phyloP scores from a whole-genome alignment of 2,113 vertebrate species.

The Tyrannus savana region DNA sequence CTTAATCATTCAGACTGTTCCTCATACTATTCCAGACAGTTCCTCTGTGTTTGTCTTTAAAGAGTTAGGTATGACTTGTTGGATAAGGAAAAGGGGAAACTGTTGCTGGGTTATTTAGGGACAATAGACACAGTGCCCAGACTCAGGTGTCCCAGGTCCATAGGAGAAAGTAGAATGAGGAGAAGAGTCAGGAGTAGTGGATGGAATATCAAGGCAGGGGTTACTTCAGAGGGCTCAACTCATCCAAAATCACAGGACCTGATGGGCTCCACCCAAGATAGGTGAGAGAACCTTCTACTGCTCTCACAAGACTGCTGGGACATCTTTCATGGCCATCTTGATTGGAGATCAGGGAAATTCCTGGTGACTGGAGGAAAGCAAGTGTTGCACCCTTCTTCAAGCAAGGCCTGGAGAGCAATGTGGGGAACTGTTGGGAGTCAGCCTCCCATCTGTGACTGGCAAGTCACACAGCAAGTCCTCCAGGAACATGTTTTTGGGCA shows the following conservation, averaged over 20 bases:
- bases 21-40: neutral
- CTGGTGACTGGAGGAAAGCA: neutral
- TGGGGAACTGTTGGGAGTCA: neutral
- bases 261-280: neutral
- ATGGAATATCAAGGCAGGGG: fast-evolving
- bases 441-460: fast-evolving
- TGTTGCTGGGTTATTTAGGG: neutral
- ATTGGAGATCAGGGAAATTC: neutral
- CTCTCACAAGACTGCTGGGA: neutral
- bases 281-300: neutral
- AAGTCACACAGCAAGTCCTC: fast-evolving
- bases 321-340: neutral
- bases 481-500: neutral
- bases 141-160: neutral
- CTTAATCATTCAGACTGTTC: neutral
- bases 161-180: neutral
- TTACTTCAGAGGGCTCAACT: neutral
- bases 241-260: neutral
- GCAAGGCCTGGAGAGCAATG: neutral
- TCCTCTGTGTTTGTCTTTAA: neutral
- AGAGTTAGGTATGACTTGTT: neutral
- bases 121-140: neutral
- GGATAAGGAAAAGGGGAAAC: neutral
- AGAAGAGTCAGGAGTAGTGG: neutral
- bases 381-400: neutral